phyloP scores from a whole-genome alignment of 1,140 invertebrate genomes.

The Prorops nasuta region DNA sequence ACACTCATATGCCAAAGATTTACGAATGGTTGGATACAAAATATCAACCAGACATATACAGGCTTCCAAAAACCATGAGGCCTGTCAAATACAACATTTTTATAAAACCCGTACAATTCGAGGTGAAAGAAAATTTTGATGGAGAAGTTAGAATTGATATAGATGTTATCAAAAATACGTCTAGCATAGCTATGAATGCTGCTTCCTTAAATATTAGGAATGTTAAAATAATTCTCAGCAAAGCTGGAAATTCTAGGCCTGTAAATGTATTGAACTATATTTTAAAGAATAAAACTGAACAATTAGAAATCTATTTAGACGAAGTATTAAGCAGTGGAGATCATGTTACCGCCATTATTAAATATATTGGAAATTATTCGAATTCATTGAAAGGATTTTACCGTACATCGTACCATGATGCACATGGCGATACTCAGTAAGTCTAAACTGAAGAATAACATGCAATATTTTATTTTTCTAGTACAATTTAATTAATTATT shows the following conservation, averaged over 20 bases:
- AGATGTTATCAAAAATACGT: slow-evolving; percentile 7
- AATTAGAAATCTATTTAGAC: slow-evolving; percentile 26
- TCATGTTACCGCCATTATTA: slow-evolving; percentile 45
- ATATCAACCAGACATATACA: slow-evolving; percentile 25
- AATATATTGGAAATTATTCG: slow-evolving; percentile 54
- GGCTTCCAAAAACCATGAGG: slow-evolving; percentile 29
- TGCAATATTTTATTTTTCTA: neutral
- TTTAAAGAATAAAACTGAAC: too few species aligned
- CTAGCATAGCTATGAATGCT: slow-evolving; percentile 33
- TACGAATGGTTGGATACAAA: slow-evolving; percentile 21
- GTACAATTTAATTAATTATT: neutral
- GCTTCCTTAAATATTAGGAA: slow-evolving; percentile 24
- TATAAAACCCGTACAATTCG: slow-evolving; percentile 33
- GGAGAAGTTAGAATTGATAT: slow-evolving; percentile 38
- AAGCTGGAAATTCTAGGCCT: too few species aligned
- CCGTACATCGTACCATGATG: slow-evolving; percentile 59
- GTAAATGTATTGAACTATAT: too few species aligned
- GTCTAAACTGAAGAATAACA: slow-evolving; percentile 10
- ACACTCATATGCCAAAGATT: slow-evolving; percentile 21
- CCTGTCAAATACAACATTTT: slow-evolving; percentile 37
- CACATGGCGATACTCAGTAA: slow-evolving; percentile 38
- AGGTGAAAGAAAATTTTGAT: slow-evolving; percentile 31
- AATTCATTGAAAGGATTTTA: slow-evolving; percentile 66
- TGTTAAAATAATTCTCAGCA: too few species aligned
- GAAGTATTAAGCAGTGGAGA: slow-evolving; percentile 19